Base-by-base conservation (phyloP, 1,140 invertebrate species). In the Bombus fervidus region DNA sequence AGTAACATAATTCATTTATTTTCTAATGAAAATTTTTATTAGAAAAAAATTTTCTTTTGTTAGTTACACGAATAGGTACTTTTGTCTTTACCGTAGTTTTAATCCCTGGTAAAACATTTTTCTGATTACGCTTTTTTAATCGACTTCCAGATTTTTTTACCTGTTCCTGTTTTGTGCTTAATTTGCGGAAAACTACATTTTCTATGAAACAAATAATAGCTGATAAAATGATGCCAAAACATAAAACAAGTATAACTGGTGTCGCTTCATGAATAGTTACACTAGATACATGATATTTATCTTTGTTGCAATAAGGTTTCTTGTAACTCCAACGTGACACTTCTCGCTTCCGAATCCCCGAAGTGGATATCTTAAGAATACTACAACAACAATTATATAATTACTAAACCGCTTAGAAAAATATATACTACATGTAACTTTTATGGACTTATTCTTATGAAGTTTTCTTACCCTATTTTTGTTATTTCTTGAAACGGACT, bases 221-320 rank as follows among this genome's bases (percentile, higher is more conserved):
- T 31, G 90, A 89, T n/a, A 90, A 9, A 41, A 47, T 15, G 9
- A 90, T 83, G 3, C 90, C 90, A 12, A 77, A 31, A 4, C 84
- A 6, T 31, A 91, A 79, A 37, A 91, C 39, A 68, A 91, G n/a
- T 47, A 91, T 34, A 6, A 91, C 85, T 15, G 90, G 88, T 22
- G 76, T 69, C 12, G 64, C 47, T 75, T 91, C 90, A 18, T 83
- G 73, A 25, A 91, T 91, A 6, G 90, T 86, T 1, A 91, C 81
- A 25, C 87, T 89, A 8, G 86, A 80, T 22, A 86, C 75, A 15
- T 83, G 81, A 3, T 57, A 37, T 18, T 64, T 72, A 3, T 85
- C 77, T 41, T 37, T 72, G 8, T 87, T 53, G 8, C 89, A 91
- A 59, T 85, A 88, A 41, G 90, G 90, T 15, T 34, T 90, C 15